Conservation (phyloP, 2,888 invertebrate genomes). For the Leucoma salicis region DNA sequence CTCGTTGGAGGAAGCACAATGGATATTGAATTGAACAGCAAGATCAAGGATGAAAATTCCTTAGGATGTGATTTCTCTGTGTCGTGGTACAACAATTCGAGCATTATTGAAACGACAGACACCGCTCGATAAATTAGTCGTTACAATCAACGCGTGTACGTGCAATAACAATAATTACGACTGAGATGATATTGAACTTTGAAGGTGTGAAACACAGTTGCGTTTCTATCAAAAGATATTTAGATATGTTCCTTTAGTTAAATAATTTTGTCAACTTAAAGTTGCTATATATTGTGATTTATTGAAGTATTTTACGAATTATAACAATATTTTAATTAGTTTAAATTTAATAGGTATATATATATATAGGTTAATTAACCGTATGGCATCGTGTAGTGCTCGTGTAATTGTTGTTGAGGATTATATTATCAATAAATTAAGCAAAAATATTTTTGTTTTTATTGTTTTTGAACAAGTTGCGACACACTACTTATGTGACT, state of each 20-base stretch:
- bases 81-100: no score
- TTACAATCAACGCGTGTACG: no score
- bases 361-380: conserved; percentile 61
- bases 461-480: no score
- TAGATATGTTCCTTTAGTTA: conserved; percentile 69
- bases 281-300: conserved; percentile 77
- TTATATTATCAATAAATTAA: conserved; percentile 79
- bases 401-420: conserved; percentile 76
- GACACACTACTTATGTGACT: no score
- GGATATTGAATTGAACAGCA: no score
- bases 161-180: no score
- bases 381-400: conserved; percentile 67
- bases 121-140: no score
- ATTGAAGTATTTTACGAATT: conserved; percentile 68
- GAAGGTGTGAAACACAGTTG: conserved; percentile 64
- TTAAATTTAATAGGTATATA: conserved; percentile 67
- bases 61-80: no score
- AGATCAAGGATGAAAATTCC: no score
- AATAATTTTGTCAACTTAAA: conserved; percentile 74
- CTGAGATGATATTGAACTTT: no score
- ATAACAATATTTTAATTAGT: conserved; percentile 59
- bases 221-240: conserved; percentile 46
- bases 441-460: conserved; percentile 48
- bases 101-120: no score
- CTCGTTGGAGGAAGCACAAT: no score